Evolutionary conservation across 2,888 invertebrate genomes (phyloP).

Genomic region (Perithous albicinctus): DNA sequence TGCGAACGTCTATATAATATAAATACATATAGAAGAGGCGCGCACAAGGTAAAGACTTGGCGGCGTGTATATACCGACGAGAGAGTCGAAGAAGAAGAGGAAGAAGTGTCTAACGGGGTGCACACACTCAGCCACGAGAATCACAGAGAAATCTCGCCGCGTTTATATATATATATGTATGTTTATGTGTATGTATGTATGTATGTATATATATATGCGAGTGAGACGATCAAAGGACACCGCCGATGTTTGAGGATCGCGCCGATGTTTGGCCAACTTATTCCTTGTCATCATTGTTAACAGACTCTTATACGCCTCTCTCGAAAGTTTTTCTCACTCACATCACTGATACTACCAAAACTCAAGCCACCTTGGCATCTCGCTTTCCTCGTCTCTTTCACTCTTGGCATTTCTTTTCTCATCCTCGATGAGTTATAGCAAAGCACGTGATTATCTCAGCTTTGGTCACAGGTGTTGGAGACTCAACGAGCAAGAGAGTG

Average conservation of each 20-base stretch:
- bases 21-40: conserved; percentile 45
- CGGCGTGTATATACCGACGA: conserved; percentile 6
- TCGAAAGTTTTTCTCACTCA: conserved; percentile 45
- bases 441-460: conserved; percentile 44
- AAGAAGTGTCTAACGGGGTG: conserved; percentile 57
- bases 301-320: conserved; percentile 67
- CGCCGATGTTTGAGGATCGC: conserved; percentile 75
- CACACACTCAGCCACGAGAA: conserved; percentile 6
- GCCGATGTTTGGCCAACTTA: conserved; percentile 75
- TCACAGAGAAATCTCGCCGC: not conserved
- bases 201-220: too few relatives aligned
- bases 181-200: too few relatives aligned
- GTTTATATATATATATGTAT: too few relatives aligned
- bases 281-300: conserved; percentile 75
- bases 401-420: conserved; percentile 41
- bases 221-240: conserved; percentile 71
- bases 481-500: conserved; percentile 30
- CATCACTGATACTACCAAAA: conserved; percentile 47
- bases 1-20: conserved; percentile 58
- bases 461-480: conserved; percentile 55
- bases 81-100: conserved; percentile 34
- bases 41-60: conserved; percentile 39
- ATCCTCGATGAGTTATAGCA: conserved; percentile 17
- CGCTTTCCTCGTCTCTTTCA: not conserved
- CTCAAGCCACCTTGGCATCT: conserved; percentile 7